Percentiles rank a stretch among this genome's conserved stretches.
Evolutionary conservation across 1,140 invertebrate species (phyloP).

Genomic region (Pseudomyrmex dendroicus): DNA sequence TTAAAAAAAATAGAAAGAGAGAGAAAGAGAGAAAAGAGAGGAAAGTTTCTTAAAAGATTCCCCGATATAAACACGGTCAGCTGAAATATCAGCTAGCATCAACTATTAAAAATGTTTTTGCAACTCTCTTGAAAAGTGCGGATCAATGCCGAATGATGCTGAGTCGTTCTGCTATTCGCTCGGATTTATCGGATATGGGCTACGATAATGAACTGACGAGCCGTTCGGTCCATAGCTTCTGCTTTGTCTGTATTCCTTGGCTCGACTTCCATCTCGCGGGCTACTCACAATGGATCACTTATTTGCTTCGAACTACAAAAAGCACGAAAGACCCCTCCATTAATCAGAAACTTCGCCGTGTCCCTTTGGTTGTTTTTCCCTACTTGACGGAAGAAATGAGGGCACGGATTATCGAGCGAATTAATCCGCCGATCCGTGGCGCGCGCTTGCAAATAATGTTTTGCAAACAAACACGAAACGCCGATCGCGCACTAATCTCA

Average conservation of each 20-base stretch:
- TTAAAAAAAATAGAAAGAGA: too few species aligned
- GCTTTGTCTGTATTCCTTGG: constrained; percentile 46
- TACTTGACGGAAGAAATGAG: constrained; percentile 33
- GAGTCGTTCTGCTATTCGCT: constrained; percentile 14
- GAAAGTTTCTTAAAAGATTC: constrained; percentile 1
- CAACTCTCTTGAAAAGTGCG: not conserved
- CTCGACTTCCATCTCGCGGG: constrained; percentile 48
- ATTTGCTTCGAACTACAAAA: constrained; percentile 42
- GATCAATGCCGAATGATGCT: not conserved
- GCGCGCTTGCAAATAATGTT: constrained; percentile 43
- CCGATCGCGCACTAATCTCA: constrained; percentile 41
- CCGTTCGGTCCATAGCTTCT: constrained; percentile 17
- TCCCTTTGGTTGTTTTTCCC: constrained; percentile 39
- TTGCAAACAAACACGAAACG: constrained; percentile 45
- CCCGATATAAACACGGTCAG: not conserved
- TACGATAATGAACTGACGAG: constrained; percentile 48
- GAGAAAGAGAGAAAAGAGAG: too few species aligned
- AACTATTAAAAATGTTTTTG: constrained; percentile 48
- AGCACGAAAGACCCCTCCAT: constrained; percentile 49
- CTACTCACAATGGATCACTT: constrained; percentile 52
- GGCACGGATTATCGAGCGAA: constrained; percentile 48
- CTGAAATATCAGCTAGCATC: not conserved
- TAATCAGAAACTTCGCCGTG: constrained; percentile 55
- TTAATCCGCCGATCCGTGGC: constrained; percentile 37
- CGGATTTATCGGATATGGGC: constrained; percentile 37